phyloP scores from a whole-genome alignment of 2,797 vertebrate species.

The Bryconaethiops microstoma region DNA sequence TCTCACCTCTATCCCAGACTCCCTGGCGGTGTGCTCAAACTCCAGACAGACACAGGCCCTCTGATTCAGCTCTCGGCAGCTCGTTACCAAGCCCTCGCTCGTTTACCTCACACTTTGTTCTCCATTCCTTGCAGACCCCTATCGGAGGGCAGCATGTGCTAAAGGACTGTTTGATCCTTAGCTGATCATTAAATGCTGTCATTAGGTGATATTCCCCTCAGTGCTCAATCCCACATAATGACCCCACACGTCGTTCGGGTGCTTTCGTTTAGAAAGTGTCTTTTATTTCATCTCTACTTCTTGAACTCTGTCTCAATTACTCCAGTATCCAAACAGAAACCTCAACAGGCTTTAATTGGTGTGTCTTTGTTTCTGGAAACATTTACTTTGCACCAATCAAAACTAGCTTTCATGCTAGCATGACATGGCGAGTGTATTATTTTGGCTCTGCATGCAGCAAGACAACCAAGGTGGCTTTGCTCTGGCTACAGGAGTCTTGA shows the following conservation, averaged over 20 bases:
- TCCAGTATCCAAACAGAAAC: conserved; percentile 21
- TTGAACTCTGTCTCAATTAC: not conserved
- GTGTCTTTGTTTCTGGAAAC: conserved; percentile 15
- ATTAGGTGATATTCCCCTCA: conserved; percentile 45
- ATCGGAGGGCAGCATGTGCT: conserved; percentile 22
- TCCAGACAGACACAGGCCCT: not conserved
- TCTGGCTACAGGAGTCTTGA: not conserved
- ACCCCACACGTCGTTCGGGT: conserved; percentile 29
- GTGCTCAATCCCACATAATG: conserved; percentile 35
- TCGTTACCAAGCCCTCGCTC: conserved; percentile 26
- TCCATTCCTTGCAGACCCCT: conserved; percentile 23
- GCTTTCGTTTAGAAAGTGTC: not conserved
- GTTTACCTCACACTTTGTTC: conserved; percentile 45
- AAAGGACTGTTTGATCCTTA: conserved; percentile 51
- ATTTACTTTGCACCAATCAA: conserved; percentile 11
- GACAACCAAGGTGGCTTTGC: not conserved
- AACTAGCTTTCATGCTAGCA: conserved; percentile 10
- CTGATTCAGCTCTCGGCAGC: conserved; percentile 8
- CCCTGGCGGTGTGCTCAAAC: not conserved
- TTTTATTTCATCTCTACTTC: conserved; percentile 13
- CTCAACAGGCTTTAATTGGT: conserved; percentile 32
- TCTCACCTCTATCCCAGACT: conserved; percentile 21
- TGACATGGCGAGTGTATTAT: conserved; percentile 10
- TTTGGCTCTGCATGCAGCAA: not conserved
- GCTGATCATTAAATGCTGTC: conserved; percentile 51